Evolutionary conservation across 2,113 vertebrate species (phyloP), one percentile per base, ranked within the genome.

Genomic region (Channa argus): DNA sequence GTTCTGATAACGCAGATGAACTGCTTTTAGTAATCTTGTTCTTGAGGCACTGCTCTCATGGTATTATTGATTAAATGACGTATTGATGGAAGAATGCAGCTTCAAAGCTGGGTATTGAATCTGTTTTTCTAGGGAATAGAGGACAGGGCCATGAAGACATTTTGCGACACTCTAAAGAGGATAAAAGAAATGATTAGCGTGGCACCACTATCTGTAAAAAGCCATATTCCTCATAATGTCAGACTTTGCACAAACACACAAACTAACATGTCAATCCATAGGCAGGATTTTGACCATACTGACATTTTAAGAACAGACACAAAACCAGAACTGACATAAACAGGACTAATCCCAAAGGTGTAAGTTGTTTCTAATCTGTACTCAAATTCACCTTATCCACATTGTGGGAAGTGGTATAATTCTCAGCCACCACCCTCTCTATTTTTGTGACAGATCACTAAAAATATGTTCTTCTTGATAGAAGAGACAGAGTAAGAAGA

Each of bases 21-120:
- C 41, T 55, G 8, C 79, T 64, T 82, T 12, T 44, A 24, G 2
- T 11, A 79, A 85, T 72, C 47, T 43, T 8, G 5, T 71, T 58
- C 5, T 11, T 45, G 14, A 74, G 45, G 66, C 69, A 66, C 14
- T 12, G 1, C 34, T 71, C 52, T 50, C 45, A 15, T 43, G 52
- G 50, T 49, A 61, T 83, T 68, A 78, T 59, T 77, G 77, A 87
- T 86, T 82, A 67, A 72, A 46, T 82, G 69, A 83, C 69, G 61
- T 78, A 81, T 75, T 80, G 76, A 87, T 69, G 63, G n/a, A 71
- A 65, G 38, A 39, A 68, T 39, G 46, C 71, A 79, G 52, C 60
- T 39, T 33, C 12, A 14, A 67, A 64, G 74, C 51, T 70, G n/a
- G 46, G 43, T 76, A 83, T 86, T 41, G 74, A 84, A 82, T 77